These are phyloP conservation scores for Sardina pilchardus DNA, from an alignment of 2,113 vertebrate genomes.

Conservation along the genomic window DNA sequence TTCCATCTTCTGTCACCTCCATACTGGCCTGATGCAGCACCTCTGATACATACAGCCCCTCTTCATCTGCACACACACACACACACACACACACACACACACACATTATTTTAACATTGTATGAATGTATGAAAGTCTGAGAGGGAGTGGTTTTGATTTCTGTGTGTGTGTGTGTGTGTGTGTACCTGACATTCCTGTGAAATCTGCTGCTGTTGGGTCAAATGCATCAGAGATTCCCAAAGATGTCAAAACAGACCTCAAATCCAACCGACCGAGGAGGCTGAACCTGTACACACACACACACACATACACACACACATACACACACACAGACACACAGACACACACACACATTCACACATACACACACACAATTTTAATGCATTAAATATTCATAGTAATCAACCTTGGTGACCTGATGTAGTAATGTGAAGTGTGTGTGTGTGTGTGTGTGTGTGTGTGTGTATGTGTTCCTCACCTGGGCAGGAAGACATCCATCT, in stretches of 20 bases:
- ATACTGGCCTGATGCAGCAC: slow-evolving; percentile 83
- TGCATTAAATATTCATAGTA: too few relatives aligned
- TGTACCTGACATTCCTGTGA: slow-evolving; percentile 88
- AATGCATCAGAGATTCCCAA: slow-evolving; percentile 85
- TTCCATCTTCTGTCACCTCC: slow-evolving; percentile 84
- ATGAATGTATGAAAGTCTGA: too few relatives aligned
- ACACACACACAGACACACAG: background rate
- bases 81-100: background rate
- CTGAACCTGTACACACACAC: slow-evolving; percentile 75
- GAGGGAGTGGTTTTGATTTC: background rate
- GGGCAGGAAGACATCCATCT: slow-evolving; percentile 87
- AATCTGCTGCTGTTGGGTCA: slow-evolving; percentile 80
- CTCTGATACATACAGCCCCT: slow-evolving; percentile 83
- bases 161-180: slow-evolving; percentile 1
- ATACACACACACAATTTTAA: background rate
- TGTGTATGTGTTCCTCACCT: slow-evolving; percentile 67
- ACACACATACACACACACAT: background rate
- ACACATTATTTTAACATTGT: background rate
- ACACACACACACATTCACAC: background rate
- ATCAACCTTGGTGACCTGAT: too few relatives aligned
- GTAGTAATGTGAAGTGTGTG: too few relatives aligned
- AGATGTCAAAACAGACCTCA: slow-evolving; percentile 77
- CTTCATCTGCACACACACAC: slow-evolving; percentile 67
- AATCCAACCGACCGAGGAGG: slow-evolving; percentile 82
- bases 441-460: background rate